Conservation (phyloP, 2,888 invertebrate species). For the Rhagonycha fulva region DNA sequence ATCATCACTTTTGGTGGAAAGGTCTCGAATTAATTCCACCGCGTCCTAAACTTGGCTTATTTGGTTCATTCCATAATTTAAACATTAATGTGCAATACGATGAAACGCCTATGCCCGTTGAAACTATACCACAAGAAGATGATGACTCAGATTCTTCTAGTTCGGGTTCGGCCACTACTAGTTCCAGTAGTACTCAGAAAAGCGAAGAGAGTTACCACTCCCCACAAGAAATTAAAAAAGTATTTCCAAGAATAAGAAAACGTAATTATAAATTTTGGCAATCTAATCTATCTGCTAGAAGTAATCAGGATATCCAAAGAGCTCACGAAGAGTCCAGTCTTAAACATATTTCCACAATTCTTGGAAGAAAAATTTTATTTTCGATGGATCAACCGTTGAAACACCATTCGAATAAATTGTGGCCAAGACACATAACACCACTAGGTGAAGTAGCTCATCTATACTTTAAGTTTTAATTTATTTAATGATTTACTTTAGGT, state of each 20-base stretch:
- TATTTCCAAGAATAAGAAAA: slow-evolving; percentile 39
- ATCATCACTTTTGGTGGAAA: slow-evolving; percentile 68
- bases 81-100: not conserved
- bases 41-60: slow-evolving; percentile 64
- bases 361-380: slow-evolving; percentile 56
- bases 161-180: slow-evolving; percentile 19
- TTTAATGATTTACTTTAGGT: slow-evolving; percentile 54
- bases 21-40: slow-evolving; percentile 69
- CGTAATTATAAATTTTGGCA: slow-evolving; percentile 72
- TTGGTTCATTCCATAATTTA: slow-evolving; percentile 52
- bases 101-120: slow-evolving; percentile 4
- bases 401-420: slow-evolving; percentile 47
- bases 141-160: slow-evolving; percentile 13
- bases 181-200: slow-evolving; percentile 32
- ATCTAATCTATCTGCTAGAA: slow-evolving; percentile 74
- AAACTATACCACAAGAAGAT: slow-evolving; percentile 3
- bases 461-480: not conserved
- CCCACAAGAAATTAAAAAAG: slow-evolving; percentile 11
- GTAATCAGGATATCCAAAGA: slow-evolving; percentile 87
- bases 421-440: slow-evolving; percentile 48
- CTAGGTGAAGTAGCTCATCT: slow-evolving; percentile 37
- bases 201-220: slow-evolving; percentile 45
- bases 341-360: slow-evolving; percentile 66
- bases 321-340: slow-evolving; percentile 80
- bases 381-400: slow-evolving; percentile 11